These are phyloP conservation scores for Periophthalmodon schlosseri DNA, from an alignment of 2,113 vertebrate species.

Conservation along the genomic window DNA sequence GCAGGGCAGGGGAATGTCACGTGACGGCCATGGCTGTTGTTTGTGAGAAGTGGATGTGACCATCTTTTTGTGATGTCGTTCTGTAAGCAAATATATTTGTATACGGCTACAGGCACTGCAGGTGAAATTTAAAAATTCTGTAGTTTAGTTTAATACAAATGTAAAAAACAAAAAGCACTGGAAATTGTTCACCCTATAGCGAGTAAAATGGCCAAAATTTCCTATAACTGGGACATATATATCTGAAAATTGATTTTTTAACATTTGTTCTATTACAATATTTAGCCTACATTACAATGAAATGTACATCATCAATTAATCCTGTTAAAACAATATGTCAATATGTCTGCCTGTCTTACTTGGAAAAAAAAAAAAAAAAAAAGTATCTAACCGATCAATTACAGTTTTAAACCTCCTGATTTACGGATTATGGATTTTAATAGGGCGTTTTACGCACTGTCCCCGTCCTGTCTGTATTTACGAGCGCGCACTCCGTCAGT, in stretches of 20 bases:
- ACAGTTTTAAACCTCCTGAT: not conserved
- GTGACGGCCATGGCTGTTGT: not conserved
- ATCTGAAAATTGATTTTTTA: too few relatives aligned
- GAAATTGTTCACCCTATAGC: too few relatives aligned
- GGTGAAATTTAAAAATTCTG: too few relatives aligned
- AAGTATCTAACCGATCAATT: not conserved
- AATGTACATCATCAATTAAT: too few relatives aligned
- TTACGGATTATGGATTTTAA: constrained; percentile 3
- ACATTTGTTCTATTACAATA: too few relatives aligned
- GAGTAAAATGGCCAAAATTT: too few relatives aligned
- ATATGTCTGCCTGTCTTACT: not conserved
- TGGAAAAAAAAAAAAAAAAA: not conserved
- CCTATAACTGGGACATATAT: too few relatives aligned
- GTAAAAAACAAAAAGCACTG: too few relatives aligned
- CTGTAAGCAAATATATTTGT: too few relatives aligned
- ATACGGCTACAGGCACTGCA: too few relatives aligned
- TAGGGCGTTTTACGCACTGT: not conserved
- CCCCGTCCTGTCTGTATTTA: not conserved
- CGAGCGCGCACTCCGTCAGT: not conserved
- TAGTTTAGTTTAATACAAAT: too few relatives aligned
- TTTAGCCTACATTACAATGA: too few relatives aligned
- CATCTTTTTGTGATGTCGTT: not conserved
- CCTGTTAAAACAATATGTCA: not conserved
- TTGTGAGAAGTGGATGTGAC: not conserved
- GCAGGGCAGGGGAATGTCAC: not conserved